Evolutionary conservation across 2,113 vertebrate genomes (phyloP).

Genomic region (Artemisiospiza belli): DNA sequence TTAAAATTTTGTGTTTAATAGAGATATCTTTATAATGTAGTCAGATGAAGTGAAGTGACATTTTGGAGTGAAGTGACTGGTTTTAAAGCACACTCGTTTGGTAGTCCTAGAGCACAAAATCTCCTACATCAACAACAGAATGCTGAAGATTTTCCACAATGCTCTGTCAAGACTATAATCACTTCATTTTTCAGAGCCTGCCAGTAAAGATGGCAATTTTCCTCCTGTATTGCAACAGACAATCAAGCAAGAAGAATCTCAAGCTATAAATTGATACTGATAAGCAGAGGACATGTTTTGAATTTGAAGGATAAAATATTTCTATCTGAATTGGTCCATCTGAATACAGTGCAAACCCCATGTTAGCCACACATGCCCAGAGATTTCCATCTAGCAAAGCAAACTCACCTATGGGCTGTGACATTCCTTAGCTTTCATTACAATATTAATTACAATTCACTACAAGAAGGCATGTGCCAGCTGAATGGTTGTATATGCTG

Average conservation of each 20-base stretch:
- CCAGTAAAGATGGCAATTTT: not conserved
- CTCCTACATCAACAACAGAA: not conserved
- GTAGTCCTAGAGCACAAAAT: not conserved
- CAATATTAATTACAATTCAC: not conserved
- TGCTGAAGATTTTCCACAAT: not conserved
- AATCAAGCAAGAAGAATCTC: not conserved
- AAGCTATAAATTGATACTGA: not conserved
- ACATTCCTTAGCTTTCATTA: not conserved
- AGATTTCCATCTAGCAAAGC: not conserved
- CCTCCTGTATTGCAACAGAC: not conserved
- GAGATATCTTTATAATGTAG: not conserved
- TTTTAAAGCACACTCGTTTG: not conserved
- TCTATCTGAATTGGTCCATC: not conserved
- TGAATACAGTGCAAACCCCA: accelerated
- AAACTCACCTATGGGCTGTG: not conserved
- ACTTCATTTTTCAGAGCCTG: not conserved
- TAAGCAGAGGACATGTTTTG: not conserved
- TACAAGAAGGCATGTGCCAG: not conserved
- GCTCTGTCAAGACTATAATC: not conserved
- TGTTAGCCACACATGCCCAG: not conserved
- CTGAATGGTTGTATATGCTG: not conserved
- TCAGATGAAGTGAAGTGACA: not conserved
- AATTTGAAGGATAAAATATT: not conserved
- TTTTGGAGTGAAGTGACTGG: not conserved
- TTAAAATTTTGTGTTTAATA: not conserved